Evolutionary conservation across 2,888 invertebrate species (phyloP), one percentile per base, ranked within the genome.

Genomic region (Empis livida): DNA sequence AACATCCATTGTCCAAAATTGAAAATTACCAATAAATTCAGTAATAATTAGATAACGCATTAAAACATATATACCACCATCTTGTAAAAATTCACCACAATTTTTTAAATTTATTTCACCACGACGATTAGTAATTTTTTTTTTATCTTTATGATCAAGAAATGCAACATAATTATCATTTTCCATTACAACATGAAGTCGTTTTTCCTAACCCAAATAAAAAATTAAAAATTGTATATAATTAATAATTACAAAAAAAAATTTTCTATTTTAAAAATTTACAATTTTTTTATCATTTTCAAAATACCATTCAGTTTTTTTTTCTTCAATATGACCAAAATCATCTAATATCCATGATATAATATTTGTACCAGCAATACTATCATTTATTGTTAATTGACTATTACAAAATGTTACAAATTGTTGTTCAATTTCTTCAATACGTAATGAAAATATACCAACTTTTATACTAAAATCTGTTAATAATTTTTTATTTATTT

Each of bases 51-150:
- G 48, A 47, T 64, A 57, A 0, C 65, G 56, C 58, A 64, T 61
- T 0, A 66, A 51, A 14, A 67, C 51, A 55, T 61, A 59, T 3
- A 60, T 55, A 27, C 65, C 65, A 2, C 64, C 65, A 38, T 65
- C 64, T 9, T 62, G 51, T 1, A 67, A 49, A 14, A 66, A 59
- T 2, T 56, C 51, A 27, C 63, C 60, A n/a, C 13, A n/a, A 20
- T 10, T 6, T 9, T n/a, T 3, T 20, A 40, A 17, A 11, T 17
- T 40, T 13, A 40, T 6, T 40, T 40, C 40, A 13, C 13, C 13
- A 10, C 40, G 17, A 4, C 17, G 17, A 17, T 23, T 13, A 11
- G 13, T 40, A 8, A 10, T 5, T 20, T 40, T 17, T 6, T 3
- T 11, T 13, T 5, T 8, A 13, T 40, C 40, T 10, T 40, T 17